phyloP scores from a whole-genome alignment of 2,888 invertebrate genomes.

The Pocota personata region DNA sequence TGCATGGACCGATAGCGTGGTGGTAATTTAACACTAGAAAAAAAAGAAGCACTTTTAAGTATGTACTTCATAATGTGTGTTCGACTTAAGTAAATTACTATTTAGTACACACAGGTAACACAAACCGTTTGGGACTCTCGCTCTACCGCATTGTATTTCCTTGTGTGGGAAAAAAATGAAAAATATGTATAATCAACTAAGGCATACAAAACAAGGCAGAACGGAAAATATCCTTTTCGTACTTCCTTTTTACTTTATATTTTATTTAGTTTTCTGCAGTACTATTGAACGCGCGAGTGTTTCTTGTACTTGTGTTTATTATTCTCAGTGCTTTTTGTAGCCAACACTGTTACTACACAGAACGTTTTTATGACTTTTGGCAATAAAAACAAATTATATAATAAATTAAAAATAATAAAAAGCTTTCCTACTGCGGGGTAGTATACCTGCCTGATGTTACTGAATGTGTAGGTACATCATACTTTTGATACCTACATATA shows the following conservation, averaged over 20 bases:
- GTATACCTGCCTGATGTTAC: constrained; percentile 31
- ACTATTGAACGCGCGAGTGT: constrained; percentile 49
- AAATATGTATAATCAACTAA: constrained; percentile 24
- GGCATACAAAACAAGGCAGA: constrained; percentile 42
- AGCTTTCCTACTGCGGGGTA: constrained; percentile 27
- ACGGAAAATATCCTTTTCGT: constrained; percentile 68
- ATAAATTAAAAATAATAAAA: constrained; percentile 60
- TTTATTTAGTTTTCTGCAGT: constrained; percentile 58
- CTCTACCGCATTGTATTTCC: constrained; percentile 42
- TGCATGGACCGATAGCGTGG: constrained; percentile 6
- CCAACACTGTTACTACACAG: constrained; percentile 8
- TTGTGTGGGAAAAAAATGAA: constrained; percentile 17
- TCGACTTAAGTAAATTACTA: constrained; percentile 19
- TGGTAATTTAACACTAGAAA: constrained; percentile 31
- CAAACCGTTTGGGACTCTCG: constrained; percentile 16
- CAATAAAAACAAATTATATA: constrained; percentile 69
- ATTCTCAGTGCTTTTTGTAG: constrained; percentile 7
- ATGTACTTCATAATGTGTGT: constrained; percentile 21
- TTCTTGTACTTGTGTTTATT: neutral
- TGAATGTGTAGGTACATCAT: constrained; percentile 50
- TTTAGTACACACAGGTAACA: constrained; percentile 20
- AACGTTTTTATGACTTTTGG: constrained; percentile 57
- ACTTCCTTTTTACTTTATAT: constrained; percentile 52
- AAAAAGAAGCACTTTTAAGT: neutral
- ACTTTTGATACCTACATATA: no score